Evolutionary conservation across 2,113 vertebrate species (phyloP).

Genomic region (Lontra canadensis): DNA sequence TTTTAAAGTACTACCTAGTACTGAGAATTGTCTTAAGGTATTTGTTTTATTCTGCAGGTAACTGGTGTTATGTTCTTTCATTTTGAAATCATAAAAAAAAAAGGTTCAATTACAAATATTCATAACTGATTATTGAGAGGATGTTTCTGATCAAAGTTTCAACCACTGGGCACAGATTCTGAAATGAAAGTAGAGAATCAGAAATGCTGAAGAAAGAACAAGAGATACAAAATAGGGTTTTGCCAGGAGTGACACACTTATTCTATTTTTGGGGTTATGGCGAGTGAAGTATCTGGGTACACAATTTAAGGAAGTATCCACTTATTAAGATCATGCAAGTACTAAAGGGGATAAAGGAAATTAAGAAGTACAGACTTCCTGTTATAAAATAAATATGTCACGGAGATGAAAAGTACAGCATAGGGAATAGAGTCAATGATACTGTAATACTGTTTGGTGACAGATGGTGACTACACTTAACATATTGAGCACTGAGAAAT

Average conservation of each 20-base stretch:
- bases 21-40: background rate
- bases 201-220: background rate
- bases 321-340: background rate
- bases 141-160: background rate
- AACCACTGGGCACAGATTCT: background rate
- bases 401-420: background rate
- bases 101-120: background rate
- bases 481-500: background rate
- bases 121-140: background rate
- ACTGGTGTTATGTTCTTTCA: background rate
- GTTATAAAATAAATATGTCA: background rate
- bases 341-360: background rate
- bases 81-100: background rate
- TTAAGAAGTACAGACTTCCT: background rate
- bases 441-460: background rate
- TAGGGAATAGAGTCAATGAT: background rate
- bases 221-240: background rate
- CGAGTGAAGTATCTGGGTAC: background rate
- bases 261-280: background rate
- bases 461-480: background rate
- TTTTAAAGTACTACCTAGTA: background rate
- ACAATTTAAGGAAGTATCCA: background rate
- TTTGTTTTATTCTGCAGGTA: background rate
- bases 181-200: background rate
- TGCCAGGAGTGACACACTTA: background rate